Conservation (phyloP, 2,113 vertebrate species). For the Columba janthina region DNA sequence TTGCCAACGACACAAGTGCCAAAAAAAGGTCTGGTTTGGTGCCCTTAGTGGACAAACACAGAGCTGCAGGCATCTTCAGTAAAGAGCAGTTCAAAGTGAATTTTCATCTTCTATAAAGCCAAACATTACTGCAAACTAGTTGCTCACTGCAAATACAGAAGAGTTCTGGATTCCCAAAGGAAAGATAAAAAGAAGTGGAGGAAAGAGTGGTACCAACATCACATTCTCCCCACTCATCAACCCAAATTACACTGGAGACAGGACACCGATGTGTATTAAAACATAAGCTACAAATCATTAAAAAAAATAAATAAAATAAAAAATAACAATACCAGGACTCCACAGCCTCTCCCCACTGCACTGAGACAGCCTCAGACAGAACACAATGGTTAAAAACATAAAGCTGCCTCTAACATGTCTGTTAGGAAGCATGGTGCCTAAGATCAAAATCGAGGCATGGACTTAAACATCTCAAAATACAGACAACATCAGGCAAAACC, state of each 20-base stretch:
- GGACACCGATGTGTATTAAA: not conserved
- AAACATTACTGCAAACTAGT: not conserved
- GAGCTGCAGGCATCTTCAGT: not conserved
- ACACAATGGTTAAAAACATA: not conserved
- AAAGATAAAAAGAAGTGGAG: not conserved
- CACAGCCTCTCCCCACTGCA: rapidly evolving
- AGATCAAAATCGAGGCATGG: not conserved
- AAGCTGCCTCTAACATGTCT: not conserved
- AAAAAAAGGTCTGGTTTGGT: not conserved
- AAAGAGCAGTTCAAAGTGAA: not conserved
- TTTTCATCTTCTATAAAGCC: not conserved
- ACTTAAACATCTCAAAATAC: not conserved
- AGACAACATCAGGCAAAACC: not conserved
- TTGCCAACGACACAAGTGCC: not conserved
- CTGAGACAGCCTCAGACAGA: not conserved
- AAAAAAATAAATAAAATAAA: not conserved
- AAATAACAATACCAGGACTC: not conserved
- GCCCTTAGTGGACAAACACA: not conserved
- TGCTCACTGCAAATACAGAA: not conserved
- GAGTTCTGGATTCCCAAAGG: not conserved
- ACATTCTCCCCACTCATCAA: not conserved
- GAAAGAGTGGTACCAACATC: not conserved
- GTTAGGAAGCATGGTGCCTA: rapidly evolving
- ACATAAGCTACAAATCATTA: not conserved
- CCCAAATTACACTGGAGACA: not conserved